Percentiles rank a stretch among this genome's conserved stretches.
Evolutionary conservation across 2,888 invertebrate species (phyloP).

Genomic region (Perithous albicinctus): DNA sequence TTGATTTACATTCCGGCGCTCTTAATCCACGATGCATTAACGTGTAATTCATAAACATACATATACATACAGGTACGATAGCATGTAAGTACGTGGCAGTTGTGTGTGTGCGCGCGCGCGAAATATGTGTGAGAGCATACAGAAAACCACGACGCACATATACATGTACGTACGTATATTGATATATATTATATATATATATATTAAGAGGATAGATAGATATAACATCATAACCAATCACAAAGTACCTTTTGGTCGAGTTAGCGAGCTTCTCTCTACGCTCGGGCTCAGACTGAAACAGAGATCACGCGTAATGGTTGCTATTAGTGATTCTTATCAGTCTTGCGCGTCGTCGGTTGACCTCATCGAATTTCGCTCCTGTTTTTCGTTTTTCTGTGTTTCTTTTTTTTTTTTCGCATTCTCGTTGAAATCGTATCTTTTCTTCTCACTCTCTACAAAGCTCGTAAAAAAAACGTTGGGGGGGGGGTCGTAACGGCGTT

Average conservation of each 20-base stretch:
- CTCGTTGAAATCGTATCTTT: conserved; percentile 14
- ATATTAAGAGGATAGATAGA: conserved; percentile 74
- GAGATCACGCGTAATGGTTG: conserved; percentile 84
- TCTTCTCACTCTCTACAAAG: conserved; percentile 32
- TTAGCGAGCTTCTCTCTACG: conserved; percentile 84
- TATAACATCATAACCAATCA: conserved; percentile 83
- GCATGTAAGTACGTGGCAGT: conserved; percentile 55
- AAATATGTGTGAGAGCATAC: conserved; percentile 14
- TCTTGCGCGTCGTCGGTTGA: conserved; percentile 53
- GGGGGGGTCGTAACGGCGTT: neutral
- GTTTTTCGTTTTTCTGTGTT: conserved; percentile 34
- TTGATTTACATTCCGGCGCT: neutral
- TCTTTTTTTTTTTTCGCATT: conserved; percentile 29
- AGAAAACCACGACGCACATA: conserved; percentile 57
- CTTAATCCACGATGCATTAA: conserved; percentile 49
- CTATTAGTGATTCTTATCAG: conserved; percentile 70
- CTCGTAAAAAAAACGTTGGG: conserved; percentile 11
- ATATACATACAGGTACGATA: conserved; percentile 41
- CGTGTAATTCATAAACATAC: conserved; percentile 47
- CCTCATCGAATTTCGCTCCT: conserved; percentile 28
- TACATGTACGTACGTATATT: conserved; percentile 69
- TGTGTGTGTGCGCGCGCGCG: conserved; percentile 35
- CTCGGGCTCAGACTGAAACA: conserved; percentile 85
- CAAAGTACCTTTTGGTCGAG: conserved; percentile 85
- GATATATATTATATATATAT: conserved; percentile 67